Percentiles rank a stretch among this genome's conserved stretches.
Conservation (phyloP, 1,140 invertebrate species). For the Nasonia longicornis region DNA sequence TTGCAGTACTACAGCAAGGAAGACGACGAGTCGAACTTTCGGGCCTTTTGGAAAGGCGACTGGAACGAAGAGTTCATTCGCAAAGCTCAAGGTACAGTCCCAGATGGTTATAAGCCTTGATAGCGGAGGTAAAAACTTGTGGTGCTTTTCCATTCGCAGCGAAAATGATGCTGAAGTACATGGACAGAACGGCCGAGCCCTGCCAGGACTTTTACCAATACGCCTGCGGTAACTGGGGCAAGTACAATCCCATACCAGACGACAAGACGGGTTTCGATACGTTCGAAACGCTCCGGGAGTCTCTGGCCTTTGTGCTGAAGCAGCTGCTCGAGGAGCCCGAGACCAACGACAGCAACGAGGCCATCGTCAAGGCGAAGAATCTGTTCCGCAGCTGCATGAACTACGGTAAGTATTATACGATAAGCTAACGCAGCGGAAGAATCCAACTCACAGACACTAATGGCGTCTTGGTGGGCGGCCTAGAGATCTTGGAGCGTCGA, state of each 20-base stretch:
- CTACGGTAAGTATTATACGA: slow-evolving; percentile 69
- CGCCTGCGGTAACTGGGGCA: slow-evolving; percentile 89
- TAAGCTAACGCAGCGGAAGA: not conserved
- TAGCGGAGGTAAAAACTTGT: no score
- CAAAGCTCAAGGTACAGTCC: slow-evolving; percentile 52
- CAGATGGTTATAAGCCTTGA: no score
- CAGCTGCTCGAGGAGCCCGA: slow-evolving; percentile 75
- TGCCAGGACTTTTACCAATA: slow-evolving; percentile 94
- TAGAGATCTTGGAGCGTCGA: slow-evolving; percentile 76
- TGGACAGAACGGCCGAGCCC: slow-evolving; percentile 83
- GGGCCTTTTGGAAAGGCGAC: slow-evolving; percentile 70
- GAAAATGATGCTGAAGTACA: slow-evolving; percentile 80
- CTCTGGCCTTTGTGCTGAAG: slow-evolving; percentile 77
- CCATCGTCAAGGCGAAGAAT: slow-evolving; percentile 80
- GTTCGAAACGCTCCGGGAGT: slow-evolving; percentile 85
- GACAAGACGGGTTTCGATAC: slow-evolving; percentile 86
- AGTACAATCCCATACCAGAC: slow-evolving; percentile 85
- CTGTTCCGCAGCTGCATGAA: slow-evolving; percentile 90
- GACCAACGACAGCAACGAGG: slow-evolving; percentile 65
- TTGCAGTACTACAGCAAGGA: slow-evolving; percentile 29
- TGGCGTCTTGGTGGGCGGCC: slow-evolving; percentile 47
- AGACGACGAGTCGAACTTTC: slow-evolving; percentile 52
- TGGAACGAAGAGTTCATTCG: slow-evolving; percentile 60
- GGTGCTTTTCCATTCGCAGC: slow-evolving; percentile 54
- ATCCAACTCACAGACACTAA: not conserved